phyloP scores from a whole-genome alignment of 2,113 vertebrate genomes.

The Nipponia nippon region DNA sequence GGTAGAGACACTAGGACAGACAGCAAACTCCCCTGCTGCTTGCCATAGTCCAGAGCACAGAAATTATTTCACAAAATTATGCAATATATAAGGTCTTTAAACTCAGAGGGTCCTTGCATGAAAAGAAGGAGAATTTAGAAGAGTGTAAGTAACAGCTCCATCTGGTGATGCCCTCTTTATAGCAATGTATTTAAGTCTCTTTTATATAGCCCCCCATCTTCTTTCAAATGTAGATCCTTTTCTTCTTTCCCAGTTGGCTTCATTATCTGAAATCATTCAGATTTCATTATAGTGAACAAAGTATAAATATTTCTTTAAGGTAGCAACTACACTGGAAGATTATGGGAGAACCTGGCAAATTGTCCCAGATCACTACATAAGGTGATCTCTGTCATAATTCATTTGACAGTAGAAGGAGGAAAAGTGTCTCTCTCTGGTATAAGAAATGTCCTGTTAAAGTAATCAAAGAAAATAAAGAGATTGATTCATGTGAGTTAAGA shows the following conservation, averaged over 20 bases:
- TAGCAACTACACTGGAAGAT: background rate
- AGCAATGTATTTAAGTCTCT: background rate
- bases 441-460: conserved; percentile 17
- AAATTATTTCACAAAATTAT: background rate
- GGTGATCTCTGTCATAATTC: conserved; percentile 26
- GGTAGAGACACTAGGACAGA: background rate
- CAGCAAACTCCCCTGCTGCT: background rate
- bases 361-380: conserved; percentile 13
- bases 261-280: conserved; percentile 46
- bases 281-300: conserved; percentile 15
- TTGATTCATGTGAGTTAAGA: background rate
- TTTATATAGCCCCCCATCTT: background rate
- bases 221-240: conserved; percentile 31
- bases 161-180: background rate
- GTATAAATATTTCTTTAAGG: conserved; percentile 22
- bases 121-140: background rate
- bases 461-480: conserved; percentile 29
- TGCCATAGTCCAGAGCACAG: background rate
- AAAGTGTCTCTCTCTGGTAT: background rate
- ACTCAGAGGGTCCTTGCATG: background rate
- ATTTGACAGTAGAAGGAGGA: background rate
- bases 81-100: background rate
- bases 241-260: conserved; percentile 36
- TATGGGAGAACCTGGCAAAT: background rate
- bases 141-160: conserved; percentile 23